Conservation (phyloP, 2,797 vertebrate species). For the Danio jaintianensis region DNA sequence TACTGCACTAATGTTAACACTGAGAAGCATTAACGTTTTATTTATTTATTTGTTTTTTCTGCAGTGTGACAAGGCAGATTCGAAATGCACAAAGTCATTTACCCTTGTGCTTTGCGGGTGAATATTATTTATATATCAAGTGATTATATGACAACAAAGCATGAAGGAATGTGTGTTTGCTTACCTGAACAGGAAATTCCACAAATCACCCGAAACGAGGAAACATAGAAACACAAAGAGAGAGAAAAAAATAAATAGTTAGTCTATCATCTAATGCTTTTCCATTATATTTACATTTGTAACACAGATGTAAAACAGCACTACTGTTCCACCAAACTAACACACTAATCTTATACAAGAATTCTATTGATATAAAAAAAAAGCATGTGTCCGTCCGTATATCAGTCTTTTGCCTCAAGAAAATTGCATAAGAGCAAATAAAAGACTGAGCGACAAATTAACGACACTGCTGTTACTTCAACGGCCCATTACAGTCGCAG, state of each 20-base stretch:
- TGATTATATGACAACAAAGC: conserved; percentile 44
- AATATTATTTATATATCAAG: conserved; percentile 20
- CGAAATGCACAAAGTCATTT: background rate
- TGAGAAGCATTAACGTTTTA: background rate
- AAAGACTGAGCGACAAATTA: conserved; percentile 36
- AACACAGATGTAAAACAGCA: conserved; percentile 47
- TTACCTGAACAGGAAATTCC: conserved; percentile 52
- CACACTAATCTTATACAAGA: conserved; percentile 37
- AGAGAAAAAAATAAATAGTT: conserved; percentile 40
- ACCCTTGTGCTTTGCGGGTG: conserved; percentile 15
- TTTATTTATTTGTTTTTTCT: background rate
- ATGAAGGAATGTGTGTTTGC: conserved; percentile 28
- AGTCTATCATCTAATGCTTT: conserved; percentile 47
- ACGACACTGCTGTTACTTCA: conserved; percentile 43
- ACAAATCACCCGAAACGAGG: conserved; percentile 11
- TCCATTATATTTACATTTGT: conserved; percentile 47
- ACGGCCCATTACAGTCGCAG: conserved; percentile 44
- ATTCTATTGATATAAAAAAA: conserved; percentile 22
- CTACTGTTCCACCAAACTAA: conserved; percentile 40
- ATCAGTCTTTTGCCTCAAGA: conserved; percentile 35
- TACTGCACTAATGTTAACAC: background rate
- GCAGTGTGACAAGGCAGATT: background rate
- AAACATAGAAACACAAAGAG: conserved; percentile 34
- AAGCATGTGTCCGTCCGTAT: background rate
- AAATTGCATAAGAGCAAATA: conserved; percentile 16